Base-by-base conservation (phyloP, 2,888 invertebrate genomes). In the Graphium colonna region DNA sequence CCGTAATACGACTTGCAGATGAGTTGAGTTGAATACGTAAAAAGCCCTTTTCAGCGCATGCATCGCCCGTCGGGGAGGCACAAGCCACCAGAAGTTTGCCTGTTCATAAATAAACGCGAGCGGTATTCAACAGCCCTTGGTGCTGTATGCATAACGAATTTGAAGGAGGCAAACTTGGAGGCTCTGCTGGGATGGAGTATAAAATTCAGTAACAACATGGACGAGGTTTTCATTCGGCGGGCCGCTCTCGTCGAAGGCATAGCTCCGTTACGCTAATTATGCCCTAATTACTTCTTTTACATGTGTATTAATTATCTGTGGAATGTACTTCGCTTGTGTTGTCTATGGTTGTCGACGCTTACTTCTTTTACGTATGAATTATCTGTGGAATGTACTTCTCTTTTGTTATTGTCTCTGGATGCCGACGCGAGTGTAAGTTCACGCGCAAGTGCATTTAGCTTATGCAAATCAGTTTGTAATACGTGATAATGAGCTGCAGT, bases 1-100 rank as follows among this genome's bases (percentile, higher is more conserved):
- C 92, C 93, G 94, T 94, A 94, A 94, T 94, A 94, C 93, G 94
- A 94, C 94, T 94, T 94, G 94, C 94, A 94, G 94, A 95, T 95
- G 94, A 95, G 94, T 90, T 87, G 88, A 91, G 91, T 92, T 90
- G 92, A 92, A 92, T 92, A 92, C 82, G 82, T 90, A 90, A 92
- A 92, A 92, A 92, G 92, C 91, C 91, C 91, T 91, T 91, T 91
- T 91, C 91, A 91, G 91, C 86, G 79, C 75, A 82, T 86, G 85
- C 87, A 87, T 83, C 79, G 84, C 79, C 45, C 52, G 43, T 42
- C 58, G 54, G 77, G 82, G 81, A 73, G 79, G 79, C 80, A 80
- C 85, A 86, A 85, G 77, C 87, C 86, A 84, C 85, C 87, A 88
- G 88, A 89, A 89, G 84, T 88, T 90, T 88, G 89, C 89, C 88